phyloP scores from a whole-genome alignment of 2,113 vertebrate genomes.

The Ictalurus punctatus region DNA sequence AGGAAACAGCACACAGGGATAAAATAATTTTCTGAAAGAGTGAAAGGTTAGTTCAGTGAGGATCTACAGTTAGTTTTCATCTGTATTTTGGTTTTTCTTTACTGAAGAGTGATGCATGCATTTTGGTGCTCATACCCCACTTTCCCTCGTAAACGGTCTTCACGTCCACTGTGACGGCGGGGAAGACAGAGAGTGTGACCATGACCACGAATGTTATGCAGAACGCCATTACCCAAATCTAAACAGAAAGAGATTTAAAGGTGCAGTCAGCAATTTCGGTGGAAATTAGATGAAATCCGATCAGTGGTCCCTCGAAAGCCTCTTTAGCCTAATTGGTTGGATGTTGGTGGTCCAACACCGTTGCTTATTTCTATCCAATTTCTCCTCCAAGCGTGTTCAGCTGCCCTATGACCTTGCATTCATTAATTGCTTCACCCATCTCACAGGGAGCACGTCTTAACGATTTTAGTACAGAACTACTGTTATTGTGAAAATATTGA shows the following conservation, averaged over 20 bases:
- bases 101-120: neutral
- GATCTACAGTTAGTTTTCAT: neutral
- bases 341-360: neutral
- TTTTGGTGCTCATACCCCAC: conserved; percentile 73
- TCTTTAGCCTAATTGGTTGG: neutral
- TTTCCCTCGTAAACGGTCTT: conserved; percentile 60
- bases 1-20: conserved; percentile 84
- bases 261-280: neutral
- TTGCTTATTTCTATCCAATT: neutral
- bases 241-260: neutral
- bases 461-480: neutral
- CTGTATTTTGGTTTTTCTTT: neutral
- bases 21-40: conserved; percentile 74
- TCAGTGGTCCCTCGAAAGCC: neutral
- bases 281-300: neutral
- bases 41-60: neutral
- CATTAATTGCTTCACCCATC: neutral
- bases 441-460: neutral
- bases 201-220: conserved; percentile 84
- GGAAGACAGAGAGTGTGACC: conserved; percentile 84
- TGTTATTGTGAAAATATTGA: neutral
- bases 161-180: conserved; percentile 82
- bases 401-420: neutral
- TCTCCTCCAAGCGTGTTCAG: neutral
- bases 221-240: conserved; percentile 87